Conservation (phyloP, 2,113 vertebrate genomes). For the Blennius ocellaris region DNA sequence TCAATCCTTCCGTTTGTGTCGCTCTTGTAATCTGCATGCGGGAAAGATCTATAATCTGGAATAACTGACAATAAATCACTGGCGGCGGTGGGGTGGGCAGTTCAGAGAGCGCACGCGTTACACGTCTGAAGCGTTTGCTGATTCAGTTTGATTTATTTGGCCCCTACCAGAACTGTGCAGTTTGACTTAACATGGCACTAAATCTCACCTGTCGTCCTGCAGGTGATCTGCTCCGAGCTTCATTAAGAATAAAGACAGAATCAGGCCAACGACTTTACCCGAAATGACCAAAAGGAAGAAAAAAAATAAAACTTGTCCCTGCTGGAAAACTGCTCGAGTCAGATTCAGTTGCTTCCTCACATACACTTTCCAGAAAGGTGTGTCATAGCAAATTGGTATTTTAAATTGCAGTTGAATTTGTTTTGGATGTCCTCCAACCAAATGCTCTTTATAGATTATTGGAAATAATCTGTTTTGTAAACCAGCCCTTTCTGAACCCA, state of each 20-base stretch:
- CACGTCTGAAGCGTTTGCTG: conserved; percentile 10
- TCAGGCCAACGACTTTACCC: conserved; percentile 29
- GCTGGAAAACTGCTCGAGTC: not conserved
- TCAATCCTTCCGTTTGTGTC: not conserved
- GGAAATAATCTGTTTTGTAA: too few species aligned
- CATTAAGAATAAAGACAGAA: conserved; percentile 59
- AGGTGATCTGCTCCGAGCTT: conserved; percentile 47
- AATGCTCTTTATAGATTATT: too few species aligned
- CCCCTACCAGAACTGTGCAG: not conserved
- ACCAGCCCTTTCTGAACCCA: too few species aligned
- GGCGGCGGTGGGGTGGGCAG: not conserved
- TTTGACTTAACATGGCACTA: conserved; percentile 56
- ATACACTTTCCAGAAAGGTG: not conserved
- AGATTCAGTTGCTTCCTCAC: not conserved
- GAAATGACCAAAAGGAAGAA: conserved; percentile 16
- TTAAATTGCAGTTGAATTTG: not conserved
- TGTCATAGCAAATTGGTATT: not conserved
- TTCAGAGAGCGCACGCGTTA: not conserved
- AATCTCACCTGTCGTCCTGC: conserved; percentile 40
- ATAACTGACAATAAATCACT: conserved; percentile 27
- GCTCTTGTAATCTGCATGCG: not conserved
- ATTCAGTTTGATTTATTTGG: conserved; percentile 44
- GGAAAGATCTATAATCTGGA: conserved; percentile 1
- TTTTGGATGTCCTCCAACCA: not conserved
- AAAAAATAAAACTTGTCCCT: not conserved